Conservation (phyloP, 2,888 invertebrate genomes). For the Drosophila crucigera region DNA sequence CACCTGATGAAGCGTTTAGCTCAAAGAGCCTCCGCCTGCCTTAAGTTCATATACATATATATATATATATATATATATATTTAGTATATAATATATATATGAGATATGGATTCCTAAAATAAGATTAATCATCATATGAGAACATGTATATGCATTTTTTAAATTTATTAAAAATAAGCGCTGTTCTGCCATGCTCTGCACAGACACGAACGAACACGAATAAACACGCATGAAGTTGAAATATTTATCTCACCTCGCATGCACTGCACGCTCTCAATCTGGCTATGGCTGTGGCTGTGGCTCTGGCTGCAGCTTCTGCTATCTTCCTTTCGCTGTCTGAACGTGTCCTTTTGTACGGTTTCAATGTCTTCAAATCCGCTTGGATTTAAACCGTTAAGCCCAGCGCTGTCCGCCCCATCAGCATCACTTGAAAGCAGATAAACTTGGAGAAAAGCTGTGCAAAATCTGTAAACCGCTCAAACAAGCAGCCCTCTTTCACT, state of each 20-base stretch:
- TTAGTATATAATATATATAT: neutral
- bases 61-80: neutral
- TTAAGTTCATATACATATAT: too few species aligned
- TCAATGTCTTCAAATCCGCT: constrained; percentile 61
- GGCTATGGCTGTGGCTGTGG: neutral
- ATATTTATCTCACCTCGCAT: constrained; percentile 7
- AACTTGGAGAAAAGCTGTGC: constrained; percentile 52
- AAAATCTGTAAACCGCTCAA: constrained; percentile 29
- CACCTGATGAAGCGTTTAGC: neutral
- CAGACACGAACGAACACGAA: constrained; percentile 1
- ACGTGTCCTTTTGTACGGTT: constrained; percentile 20
- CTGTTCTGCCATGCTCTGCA: neutral
- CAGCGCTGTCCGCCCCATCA: constrained; percentile 21
- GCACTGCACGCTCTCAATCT: neutral
- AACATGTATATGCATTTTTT: neutral
- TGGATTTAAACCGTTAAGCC: constrained; percentile 55
- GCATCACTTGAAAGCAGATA: constrained; percentile 46
- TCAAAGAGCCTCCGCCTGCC: neutral
- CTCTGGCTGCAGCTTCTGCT: neutral
- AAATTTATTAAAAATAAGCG: neutral
- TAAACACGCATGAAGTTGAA: constrained; percentile 2
- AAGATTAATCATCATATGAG: neutral
- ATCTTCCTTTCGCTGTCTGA: constrained; percentile 5
- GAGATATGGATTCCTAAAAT: neutral
- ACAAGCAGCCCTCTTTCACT: neutral